Conservation (phyloP, 2,888 invertebrate species). For the Barypeithes pellucidus region DNA sequence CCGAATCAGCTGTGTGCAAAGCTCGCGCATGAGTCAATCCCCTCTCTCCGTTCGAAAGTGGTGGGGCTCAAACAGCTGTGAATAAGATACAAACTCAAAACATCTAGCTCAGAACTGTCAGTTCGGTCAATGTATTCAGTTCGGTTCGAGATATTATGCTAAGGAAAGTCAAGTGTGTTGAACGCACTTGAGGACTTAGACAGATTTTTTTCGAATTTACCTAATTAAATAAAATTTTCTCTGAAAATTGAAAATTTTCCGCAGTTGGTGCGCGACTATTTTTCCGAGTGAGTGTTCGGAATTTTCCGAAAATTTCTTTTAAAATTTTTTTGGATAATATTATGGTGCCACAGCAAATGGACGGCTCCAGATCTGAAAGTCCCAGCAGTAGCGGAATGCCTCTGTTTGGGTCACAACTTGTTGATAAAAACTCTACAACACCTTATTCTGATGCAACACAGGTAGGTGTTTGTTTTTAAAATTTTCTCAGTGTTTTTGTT, state of each 20-base stretch:
- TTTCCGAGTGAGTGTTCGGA: slow-evolving; percentile 38
- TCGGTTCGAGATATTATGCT: slow-evolving; percentile 61
- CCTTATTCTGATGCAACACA: slow-evolving; percentile 99
- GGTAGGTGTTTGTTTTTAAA: slow-evolving; percentile 75
- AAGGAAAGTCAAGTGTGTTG: slow-evolving; percentile 66
- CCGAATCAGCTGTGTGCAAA: slow-evolving; percentile 65
- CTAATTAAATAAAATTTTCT: slow-evolving; percentile 20
- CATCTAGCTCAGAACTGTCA: slow-evolving; percentile 74
- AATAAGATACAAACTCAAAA: slow-evolving; percentile 69
- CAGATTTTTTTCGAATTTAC: slow-evolving; percentile 59
- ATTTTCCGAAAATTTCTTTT: slow-evolving; percentile 9
- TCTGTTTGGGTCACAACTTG: slow-evolving; percentile 91
- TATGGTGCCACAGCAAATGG: slow-evolving; percentile 85
- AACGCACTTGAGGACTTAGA: slow-evolving; percentile 66
- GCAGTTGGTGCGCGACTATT: slow-evolving; percentile 42
- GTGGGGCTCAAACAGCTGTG: slow-evolving; percentile 70
- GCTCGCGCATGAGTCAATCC: slow-evolving; percentile 64
- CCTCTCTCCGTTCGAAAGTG: slow-evolving; percentile 57
- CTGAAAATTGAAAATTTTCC: slow-evolving; percentile 13
- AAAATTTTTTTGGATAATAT: slow-evolving; percentile 74
- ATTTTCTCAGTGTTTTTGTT: slow-evolving; percentile 30
- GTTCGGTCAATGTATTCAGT: slow-evolving; percentile 71
- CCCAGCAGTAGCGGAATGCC: slow-evolving; percentile 77
- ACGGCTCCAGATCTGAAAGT: slow-evolving; percentile 67
- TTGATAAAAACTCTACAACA: slow-evolving; percentile 92